Evolutionary conservation across 2,113 vertebrate genomes (phyloP).

Genomic region (Channa maculata): DNA sequence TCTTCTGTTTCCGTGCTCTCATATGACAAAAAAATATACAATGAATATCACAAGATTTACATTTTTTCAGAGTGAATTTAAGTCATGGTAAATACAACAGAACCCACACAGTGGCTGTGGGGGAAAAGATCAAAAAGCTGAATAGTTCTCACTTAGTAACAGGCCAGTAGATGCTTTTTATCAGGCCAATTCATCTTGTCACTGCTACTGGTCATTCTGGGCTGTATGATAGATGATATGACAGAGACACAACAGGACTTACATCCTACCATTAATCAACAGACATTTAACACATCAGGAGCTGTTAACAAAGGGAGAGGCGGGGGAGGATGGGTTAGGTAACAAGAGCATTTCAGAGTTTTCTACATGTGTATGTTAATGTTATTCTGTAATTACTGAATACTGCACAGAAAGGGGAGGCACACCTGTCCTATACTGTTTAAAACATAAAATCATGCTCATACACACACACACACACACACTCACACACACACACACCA

Average conservation of each 20-base stretch:
- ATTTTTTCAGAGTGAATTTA: too few species aligned
- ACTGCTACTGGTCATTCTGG: constrained; percentile 47
- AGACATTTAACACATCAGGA: constrained; percentile 65
- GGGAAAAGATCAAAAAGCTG: constrained; percentile 21
- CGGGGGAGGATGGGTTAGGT: constrained; percentile 10
- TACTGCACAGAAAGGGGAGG: not conserved
- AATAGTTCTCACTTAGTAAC: constrained; percentile 25
- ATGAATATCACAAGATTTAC: not conserved
- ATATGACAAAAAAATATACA: not conserved
- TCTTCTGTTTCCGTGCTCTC: not conserved
- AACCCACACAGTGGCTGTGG: not conserved
- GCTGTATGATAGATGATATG: constrained; percentile 70
- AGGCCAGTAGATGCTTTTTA: constrained; percentile 34
- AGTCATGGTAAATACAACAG: not conserved
- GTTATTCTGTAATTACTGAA: constrained; percentile 51
- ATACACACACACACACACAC: constrained; percentile 11
- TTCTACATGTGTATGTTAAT: constrained; percentile 30
- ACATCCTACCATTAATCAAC: constrained; percentile 70
- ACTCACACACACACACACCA: constrained; percentile 34
- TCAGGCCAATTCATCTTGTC: constrained; percentile 61
- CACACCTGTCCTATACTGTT: constrained; percentile 48
- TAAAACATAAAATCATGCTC: constrained; percentile 28
- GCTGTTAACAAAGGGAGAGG: constrained; percentile 31
- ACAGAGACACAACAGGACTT: constrained; percentile 64
- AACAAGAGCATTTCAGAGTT: constrained; percentile 34